Conservation (phyloP, 2,888 invertebrate species). For the Stenoptilia bipunctidactyla region DNA sequence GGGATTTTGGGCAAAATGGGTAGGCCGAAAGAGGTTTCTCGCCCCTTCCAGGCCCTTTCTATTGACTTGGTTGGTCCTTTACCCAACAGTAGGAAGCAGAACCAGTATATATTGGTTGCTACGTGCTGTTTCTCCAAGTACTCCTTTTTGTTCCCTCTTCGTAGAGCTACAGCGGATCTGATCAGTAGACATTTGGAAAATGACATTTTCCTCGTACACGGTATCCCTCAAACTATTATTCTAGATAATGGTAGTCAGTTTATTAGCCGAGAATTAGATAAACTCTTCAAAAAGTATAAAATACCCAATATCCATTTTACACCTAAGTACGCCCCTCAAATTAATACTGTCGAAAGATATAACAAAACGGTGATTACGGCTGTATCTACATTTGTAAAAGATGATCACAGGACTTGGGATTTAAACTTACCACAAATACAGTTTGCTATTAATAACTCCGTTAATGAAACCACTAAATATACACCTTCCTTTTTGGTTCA, state of each 20-base stretch:
- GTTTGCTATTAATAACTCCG: conserved; percentile 17
- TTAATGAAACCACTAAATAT: conserved; percentile 16
- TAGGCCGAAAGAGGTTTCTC: conserved; percentile 14
- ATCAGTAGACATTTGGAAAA: conserved; percentile 9
- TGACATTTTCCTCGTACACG: conserved; percentile 5
- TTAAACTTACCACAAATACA: conserved; percentile 13
- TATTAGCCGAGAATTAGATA: not conserved
- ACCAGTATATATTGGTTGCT: conserved; percentile 19
- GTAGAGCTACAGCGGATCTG: conserved; percentile 11
- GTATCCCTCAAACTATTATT: conserved; percentile 3
- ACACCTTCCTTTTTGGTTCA: conserved; percentile 8
- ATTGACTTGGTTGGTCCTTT: conserved; percentile 20
- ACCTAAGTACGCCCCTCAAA: conserved; percentile 2
- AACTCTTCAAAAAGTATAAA: conserved; percentile 5
- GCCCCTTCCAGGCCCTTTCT: conserved; percentile 18
- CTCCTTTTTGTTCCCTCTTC: conserved; percentile 14
- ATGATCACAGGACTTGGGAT: conserved; percentile 20
- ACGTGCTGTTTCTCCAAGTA: too few relatives aligned
- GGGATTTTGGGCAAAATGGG: conserved; percentile 16
- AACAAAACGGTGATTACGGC: conserved; percentile 15
- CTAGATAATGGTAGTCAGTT: conserved; percentile 5
- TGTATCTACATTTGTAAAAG: conserved; percentile 13
- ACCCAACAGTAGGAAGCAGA: conserved; percentile 11
- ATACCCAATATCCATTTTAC: conserved; percentile 4
- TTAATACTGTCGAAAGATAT: conserved; percentile 3